These are phyloP conservation scores for Phengaris alcon DNA, from an alignment of 2,888 invertebrate genomes.

Conservation along the genomic window DNA sequence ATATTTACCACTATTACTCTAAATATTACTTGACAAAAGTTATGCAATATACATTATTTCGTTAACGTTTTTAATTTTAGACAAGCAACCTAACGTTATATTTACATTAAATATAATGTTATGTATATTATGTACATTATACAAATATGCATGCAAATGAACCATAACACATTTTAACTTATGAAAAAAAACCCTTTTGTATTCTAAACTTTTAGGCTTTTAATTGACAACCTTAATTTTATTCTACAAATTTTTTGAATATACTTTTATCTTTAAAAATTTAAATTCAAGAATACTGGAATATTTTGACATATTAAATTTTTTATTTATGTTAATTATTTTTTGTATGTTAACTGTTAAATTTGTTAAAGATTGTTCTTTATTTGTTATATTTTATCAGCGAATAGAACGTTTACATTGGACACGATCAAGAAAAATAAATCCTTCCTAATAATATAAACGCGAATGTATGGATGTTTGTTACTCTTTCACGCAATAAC, in stretches of 20 bases:
- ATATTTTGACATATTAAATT: slow-evolving; percentile 6
- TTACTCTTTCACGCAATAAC: too few relatives aligned
- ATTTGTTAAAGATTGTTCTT: slow-evolving; percentile 23
- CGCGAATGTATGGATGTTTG: too few relatives aligned
- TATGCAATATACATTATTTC: background rate
- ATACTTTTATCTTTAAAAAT: background rate
- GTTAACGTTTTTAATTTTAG: background rate
- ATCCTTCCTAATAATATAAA: too few relatives aligned
- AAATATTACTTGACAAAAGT: slow-evolving; percentile 7
- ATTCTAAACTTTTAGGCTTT: background rate
- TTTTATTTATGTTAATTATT: slow-evolving; percentile 26
- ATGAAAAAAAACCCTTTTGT: background rate
- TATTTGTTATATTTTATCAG: background rate
- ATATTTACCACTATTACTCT: slow-evolving; percentile 23
- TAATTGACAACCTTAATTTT: background rate
- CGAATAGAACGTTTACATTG: background rate
- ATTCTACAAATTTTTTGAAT: background rate
- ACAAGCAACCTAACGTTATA: too few relatives aligned
- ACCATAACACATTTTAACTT: background rate
- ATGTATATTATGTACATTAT: too few relatives aligned
- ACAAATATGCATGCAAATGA: background rate
- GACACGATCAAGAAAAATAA: background rate
- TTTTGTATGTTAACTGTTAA: slow-evolving; percentile 14
- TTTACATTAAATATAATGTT: too few relatives aligned
- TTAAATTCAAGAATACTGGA: background rate